These are phyloP conservation scores for Squalus acanthias DNA, from an alignment of 2,797 vertebrate genomes.

Conservation along the genomic window DNA sequence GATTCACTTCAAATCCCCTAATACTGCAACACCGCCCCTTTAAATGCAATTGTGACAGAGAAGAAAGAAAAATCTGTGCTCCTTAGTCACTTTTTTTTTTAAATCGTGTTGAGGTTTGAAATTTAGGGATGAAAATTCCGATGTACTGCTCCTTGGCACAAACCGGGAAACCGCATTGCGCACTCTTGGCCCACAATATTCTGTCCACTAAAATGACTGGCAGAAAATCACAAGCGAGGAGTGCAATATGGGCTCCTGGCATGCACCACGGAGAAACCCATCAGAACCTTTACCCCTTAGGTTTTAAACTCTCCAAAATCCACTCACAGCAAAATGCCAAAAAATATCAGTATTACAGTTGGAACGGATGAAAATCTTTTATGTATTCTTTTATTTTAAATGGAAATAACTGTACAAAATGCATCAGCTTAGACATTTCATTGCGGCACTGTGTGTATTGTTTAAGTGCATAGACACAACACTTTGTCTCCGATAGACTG, in stretches of 20 bases:
- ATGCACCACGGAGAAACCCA: not conserved
- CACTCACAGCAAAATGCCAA: not conserved
- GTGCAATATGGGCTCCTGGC: not conserved
- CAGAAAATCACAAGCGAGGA: not conserved
- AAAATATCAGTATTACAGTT: not conserved
- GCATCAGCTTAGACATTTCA: not conserved
- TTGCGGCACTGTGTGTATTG: not conserved
- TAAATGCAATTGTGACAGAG: not conserved
- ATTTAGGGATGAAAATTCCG: too few relatives aligned
- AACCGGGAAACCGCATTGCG: not conserved
- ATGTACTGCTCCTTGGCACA: not conserved
- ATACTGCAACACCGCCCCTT: not conserved
- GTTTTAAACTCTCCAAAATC: not conserved
- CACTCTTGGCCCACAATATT: not conserved
- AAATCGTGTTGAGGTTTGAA: not conserved
- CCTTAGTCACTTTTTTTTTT: not conserved
- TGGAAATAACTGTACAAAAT: conserved; percentile 2
- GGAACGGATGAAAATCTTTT: not conserved
- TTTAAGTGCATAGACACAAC: too few relatives aligned
- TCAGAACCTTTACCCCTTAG: not conserved
- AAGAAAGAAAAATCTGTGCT: not conserved
- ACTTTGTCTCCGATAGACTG: not conserved
- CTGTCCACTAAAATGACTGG: not conserved
- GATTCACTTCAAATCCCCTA: not conserved
- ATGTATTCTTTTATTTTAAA: not conserved